Percentiles rank a stretch among this genome's conserved stretches.
phyloP scores from a whole-genome alignment of 2,797 vertebrate species.

The Parauchenoglanis punctatus region DNA sequence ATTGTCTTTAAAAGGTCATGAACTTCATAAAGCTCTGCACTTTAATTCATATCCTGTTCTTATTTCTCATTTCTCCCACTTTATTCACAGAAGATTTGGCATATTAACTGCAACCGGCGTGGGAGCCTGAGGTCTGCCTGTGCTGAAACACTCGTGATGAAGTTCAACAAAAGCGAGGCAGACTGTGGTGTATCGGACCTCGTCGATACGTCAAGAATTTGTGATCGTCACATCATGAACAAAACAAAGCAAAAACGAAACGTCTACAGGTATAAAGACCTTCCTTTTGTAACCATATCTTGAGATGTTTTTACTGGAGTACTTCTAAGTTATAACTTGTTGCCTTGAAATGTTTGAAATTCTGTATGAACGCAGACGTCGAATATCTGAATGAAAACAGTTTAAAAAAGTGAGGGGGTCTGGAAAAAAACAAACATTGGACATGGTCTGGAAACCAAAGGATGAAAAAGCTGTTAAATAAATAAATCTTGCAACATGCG shows the following conservation, averaged over 20 bases:
- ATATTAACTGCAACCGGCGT: not conserved
- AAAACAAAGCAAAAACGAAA: not conserved
- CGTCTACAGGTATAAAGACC: not conserved
- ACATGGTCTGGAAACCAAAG: too few relatives aligned
- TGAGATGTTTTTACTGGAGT: not conserved
- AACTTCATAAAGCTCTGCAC: not conserved
- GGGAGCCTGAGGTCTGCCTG: not conserved
- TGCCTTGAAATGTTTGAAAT: not conserved
- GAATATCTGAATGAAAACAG: not conserved
- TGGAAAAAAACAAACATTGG: not conserved
- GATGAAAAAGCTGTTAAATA: not conserved
- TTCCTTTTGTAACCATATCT: not conserved
- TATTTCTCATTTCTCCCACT: not conserved
- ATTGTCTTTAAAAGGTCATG: slow-evolving; percentile 36
- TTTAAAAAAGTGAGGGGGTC: not conserved
- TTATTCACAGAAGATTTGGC: not conserved
- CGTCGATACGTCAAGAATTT: not conserved
- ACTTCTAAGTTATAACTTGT: not conserved
- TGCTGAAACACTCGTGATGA: not conserved
- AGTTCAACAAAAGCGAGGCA: not conserved
- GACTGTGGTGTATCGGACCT: not conserved
- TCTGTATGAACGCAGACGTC: not conserved
- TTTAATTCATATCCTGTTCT: slow-evolving; percentile 18
- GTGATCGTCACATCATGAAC: not conserved
- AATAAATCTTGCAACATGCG: not conserved